Evolutionary conservation across 2,888 invertebrate genomes (phyloP).

Genomic region (Timandra comae): DNA sequence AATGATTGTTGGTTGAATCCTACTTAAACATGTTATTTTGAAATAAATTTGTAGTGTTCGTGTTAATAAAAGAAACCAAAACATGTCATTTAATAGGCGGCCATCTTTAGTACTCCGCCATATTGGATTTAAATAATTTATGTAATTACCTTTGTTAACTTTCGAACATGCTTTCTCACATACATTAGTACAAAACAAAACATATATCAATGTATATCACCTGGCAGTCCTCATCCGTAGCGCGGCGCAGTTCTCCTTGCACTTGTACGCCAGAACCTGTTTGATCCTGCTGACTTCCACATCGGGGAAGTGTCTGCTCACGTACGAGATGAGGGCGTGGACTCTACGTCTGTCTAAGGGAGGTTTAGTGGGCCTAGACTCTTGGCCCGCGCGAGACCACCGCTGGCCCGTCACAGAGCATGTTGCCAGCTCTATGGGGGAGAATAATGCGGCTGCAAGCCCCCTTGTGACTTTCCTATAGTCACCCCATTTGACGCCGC

Average conservation of each 20-base stretch:
- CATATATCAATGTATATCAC: too few relatives aligned
- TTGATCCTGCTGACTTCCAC: conserved; percentile 86
- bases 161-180: too few relatives aligned
- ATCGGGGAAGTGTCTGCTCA: conserved; percentile 83
- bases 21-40: too few relatives aligned
- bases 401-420: conserved; percentile 86
- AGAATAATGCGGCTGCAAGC: conserved; percentile 84
- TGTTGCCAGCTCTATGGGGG: conserved; percentile 83
- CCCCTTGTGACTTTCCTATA: conserved; percentile 84
- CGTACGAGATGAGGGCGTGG: conserved; percentile 85
- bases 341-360: conserved; percentile 83
- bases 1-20: too few relatives aligned
- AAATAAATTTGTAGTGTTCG: too few relatives aligned
- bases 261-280: conserved; percentile 86
- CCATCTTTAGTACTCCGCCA: too few relatives aligned
- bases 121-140: too few relatives aligned
- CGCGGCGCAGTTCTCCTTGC: conserved; percentile 86
- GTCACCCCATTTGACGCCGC: conserved; percentile 85
- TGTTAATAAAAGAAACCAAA: too few relatives aligned
- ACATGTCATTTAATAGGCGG: too few relatives aligned
- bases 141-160: too few relatives aligned
- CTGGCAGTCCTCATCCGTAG: conserved; percentile 84
- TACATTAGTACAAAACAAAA: too few relatives aligned
- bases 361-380: conserved; percentile 84
- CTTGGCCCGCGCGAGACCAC: conserved; percentile 84